phyloP scores from a whole-genome alignment of 64 coral and sea anemone species.

The Orbicella faveolata region DNA sequence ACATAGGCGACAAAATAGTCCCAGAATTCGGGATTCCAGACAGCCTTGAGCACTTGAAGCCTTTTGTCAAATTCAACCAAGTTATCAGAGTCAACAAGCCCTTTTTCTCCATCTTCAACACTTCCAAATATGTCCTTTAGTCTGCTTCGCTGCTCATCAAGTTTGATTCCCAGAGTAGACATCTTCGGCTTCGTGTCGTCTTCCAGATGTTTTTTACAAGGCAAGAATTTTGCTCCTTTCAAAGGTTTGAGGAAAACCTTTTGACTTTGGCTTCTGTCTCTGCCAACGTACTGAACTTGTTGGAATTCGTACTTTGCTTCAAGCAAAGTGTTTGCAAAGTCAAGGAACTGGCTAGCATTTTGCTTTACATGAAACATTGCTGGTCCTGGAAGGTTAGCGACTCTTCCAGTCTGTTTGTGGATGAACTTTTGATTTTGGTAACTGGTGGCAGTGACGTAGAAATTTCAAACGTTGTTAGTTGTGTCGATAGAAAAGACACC shows the following conservation, averaged over 20 bases:
- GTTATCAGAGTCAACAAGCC: no score
- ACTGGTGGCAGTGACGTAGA: neutral
- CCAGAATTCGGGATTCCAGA: no score
- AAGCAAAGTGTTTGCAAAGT: neutral
- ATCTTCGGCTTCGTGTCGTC: neutral
- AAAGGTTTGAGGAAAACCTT: neutral
- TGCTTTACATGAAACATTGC: neutral
- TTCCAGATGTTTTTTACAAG: conserved; percentile 7
- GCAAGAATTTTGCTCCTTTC: neutral
- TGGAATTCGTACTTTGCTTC: neutral
- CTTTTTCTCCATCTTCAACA: neutral
- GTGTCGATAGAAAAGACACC: no score
- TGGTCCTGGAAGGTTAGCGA: neutral
- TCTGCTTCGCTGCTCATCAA: neutral
- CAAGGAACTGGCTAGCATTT: neutral
- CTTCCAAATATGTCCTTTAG: neutral
- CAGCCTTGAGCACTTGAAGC: no score
- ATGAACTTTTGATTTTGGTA: neutral
- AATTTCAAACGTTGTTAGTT: neutral
- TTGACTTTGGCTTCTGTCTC: neutral
- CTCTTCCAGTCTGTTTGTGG: neutral
- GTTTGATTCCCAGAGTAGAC: neutral
- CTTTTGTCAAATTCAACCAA: no score
- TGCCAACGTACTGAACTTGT: neutral
- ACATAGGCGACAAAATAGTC: no score